Conservation (phyloP, 2,797 vertebrate genomes). For the Heteromormyrus szaboi region DNA sequence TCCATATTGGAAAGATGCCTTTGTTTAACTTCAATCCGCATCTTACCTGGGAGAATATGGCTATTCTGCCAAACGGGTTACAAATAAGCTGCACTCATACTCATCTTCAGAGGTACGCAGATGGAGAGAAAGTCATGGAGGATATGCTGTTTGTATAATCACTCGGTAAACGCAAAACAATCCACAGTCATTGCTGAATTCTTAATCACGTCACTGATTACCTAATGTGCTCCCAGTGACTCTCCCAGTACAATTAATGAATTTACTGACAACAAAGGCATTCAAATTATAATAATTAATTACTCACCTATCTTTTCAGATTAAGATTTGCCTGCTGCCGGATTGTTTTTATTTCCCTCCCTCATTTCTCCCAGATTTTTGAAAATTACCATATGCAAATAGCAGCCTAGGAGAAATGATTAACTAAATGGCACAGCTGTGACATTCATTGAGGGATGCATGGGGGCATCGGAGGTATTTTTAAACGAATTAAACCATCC, state of each 20-base stretch:
- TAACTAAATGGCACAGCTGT: slow-evolving; percentile 56
- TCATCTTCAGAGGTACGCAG: neutral
- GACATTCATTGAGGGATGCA: slow-evolving; percentile 47
- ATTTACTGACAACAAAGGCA: slow-evolving; percentile 28
- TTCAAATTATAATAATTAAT: slow-evolving; percentile 34
- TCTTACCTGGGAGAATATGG: neutral
- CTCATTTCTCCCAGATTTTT: slow-evolving; percentile 43
- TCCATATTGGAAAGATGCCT: neutral
- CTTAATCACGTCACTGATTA: slow-evolving; percentile 9
- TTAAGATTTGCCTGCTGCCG: slow-evolving; percentile 38
- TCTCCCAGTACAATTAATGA: slow-evolving; percentile 29
- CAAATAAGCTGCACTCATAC: neutral
- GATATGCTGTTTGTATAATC: neutral
- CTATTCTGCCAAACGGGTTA: neutral
- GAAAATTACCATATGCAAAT: slow-evolving; percentile 69
- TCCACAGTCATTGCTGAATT: neutral
- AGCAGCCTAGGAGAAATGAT: slow-evolving; percentile 48
- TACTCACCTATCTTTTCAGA: slow-evolving; percentile 32
- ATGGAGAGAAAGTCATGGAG: neutral
- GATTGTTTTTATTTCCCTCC: slow-evolving; percentile 23
- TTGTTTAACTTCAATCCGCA: neutral
- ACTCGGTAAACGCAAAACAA: neutral
- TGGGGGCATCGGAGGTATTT: slow-evolving; percentile 43
- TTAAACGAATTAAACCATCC: slow-evolving; percentile 41
- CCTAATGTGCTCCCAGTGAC: slow-evolving; percentile 15